Evolutionary conservation across 2,888 invertebrate species (phyloP).

Genomic region (Caenorhabditis virilis): DNA sequence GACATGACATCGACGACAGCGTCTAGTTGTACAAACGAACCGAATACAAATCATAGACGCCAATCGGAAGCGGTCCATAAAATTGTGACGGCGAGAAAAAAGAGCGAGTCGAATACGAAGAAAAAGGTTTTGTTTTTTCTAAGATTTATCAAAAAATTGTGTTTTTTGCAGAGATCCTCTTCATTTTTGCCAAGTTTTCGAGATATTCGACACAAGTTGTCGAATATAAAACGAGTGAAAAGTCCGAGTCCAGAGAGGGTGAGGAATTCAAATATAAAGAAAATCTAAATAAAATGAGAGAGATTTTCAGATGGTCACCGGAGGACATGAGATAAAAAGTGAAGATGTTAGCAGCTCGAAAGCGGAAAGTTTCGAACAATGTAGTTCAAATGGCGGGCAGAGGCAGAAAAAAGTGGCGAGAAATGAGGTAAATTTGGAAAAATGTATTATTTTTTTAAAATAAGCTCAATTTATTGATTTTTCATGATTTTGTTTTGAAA

Average conservation of each 20-base stretch:
- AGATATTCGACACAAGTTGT: slow-evolving; percentile 13
- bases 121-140: too few species aligned
- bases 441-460: background rate
- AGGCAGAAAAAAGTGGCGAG: background rate
- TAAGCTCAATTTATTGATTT: too few species aligned
- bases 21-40: background rate
- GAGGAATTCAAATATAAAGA: background rate
- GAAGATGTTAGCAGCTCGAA: too few species aligned
- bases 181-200: slow-evolving; percentile 35
- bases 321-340: slow-evolving; percentile 12
- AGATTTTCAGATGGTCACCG: slow-evolving; percentile 10
- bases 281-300: too few species aligned
- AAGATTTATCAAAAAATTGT: too few species aligned
- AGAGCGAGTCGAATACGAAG: slow-evolving; percentile 6
- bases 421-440: background rate
- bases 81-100: slow-evolving; percentile 19
- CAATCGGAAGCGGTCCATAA: slow-evolving; percentile 29
- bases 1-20: slow-evolving; percentile 6
- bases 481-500: background rate
- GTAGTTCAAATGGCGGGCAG: too few species aligned
- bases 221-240: slow-evolving; percentile 19
- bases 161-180: slow-evolving; percentile 21
- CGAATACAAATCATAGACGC: slow-evolving; percentile 8
- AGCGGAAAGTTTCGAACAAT: slow-evolving; percentile 13
- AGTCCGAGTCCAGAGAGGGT: slow-evolving; percentile 24